phyloP scores from a whole-genome alignment of 1,140 invertebrate genomes.

The Temnothorax curvispinosus region DNA sequence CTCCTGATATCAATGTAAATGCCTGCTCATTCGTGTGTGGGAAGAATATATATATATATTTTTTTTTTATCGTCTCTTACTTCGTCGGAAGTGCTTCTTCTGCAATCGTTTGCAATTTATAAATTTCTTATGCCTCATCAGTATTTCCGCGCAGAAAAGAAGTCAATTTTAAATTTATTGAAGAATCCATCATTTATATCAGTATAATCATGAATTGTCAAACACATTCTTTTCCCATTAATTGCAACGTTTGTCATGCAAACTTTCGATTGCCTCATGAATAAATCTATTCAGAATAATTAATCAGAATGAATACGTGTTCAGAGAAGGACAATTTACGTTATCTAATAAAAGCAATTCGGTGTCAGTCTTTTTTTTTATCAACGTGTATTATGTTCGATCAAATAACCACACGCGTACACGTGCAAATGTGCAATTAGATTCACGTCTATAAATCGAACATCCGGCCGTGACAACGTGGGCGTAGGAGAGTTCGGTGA shows the following conservation, averaged over 20 bases:
- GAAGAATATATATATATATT: not conserved
- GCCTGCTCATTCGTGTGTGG: not conserved
- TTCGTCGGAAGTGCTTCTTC: not conserved
- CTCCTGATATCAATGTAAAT: not conserved
- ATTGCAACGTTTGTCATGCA: not conserved
- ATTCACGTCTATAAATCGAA: slow-evolving; percentile 30
- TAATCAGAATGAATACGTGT: not conserved
- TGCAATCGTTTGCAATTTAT: not conserved
- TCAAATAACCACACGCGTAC: not conserved
- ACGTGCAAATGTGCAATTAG: slow-evolving; percentile 19
- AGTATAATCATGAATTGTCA: not conserved
- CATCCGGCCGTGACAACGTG: slow-evolving; percentile 17
- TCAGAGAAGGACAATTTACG: not conserved
- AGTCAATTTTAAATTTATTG: not conserved
- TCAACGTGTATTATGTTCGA: not conserved
- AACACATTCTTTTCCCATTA: not conserved
- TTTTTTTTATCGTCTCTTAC: not conserved
- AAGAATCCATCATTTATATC: not conserved
- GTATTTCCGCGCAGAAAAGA: not conserved
- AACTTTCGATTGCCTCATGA: not conserved
- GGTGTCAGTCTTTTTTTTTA: not conserved
- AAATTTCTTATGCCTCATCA: not conserved
- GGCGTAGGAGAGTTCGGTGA: slow-evolving; percentile 50
- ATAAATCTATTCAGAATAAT: not conserved
- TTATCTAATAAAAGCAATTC: not conserved